phyloP scores from a whole-genome alignment of 1,140 invertebrate species.

The Plodia interpunctella region DNA sequence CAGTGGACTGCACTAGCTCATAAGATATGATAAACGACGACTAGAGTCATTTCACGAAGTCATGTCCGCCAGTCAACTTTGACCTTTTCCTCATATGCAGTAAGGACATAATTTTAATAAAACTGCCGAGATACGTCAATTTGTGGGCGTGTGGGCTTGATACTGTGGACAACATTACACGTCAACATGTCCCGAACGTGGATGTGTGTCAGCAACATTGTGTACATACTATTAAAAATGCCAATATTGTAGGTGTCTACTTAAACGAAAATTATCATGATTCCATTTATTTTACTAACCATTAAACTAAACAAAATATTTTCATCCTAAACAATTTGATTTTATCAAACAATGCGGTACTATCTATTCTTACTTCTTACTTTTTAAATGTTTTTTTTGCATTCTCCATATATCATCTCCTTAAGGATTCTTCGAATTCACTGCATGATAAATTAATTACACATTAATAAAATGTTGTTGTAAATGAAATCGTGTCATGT shows the following conservation, averaged over 20 bases:
- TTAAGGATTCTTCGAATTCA: no score
- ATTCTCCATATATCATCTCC: no score
- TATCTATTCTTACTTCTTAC: no score
- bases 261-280: background rate
- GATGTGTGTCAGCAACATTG: background rate
- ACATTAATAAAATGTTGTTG: no score
- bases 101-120: background rate
- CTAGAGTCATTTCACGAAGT: background rate
- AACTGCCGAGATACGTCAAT: slow-evolving; percentile 5
- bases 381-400: no score
- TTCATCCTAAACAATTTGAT: no score
- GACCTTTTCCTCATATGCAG: background rate
- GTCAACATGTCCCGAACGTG: slow-evolving; percentile 1
- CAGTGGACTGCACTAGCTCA: background rate
- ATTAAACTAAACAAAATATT: no score
- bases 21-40: background rate
- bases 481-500: no score
- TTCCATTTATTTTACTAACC: background rate
- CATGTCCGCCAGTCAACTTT: background rate
- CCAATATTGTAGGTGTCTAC: background rate
- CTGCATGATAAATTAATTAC: no score
- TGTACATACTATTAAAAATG: background rate
- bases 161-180: background rate
- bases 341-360: no score
- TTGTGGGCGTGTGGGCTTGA: slow-evolving; percentile 5